phyloP scores from a whole-genome alignment of 2,113 vertebrate species.

The Xiphophorus hellerii region DNA sequence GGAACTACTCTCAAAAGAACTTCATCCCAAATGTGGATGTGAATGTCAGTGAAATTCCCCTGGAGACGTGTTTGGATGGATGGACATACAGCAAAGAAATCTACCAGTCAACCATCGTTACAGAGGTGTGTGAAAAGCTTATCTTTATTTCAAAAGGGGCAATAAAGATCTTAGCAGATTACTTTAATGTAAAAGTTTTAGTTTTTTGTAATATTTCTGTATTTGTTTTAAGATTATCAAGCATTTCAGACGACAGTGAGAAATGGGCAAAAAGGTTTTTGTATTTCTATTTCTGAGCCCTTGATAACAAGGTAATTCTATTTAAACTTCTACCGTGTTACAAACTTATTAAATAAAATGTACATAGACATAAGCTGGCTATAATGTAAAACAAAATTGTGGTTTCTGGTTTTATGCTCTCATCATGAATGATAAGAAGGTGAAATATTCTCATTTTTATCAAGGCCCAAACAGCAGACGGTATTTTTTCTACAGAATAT shows the following conservation, averaged over 20 bases:
- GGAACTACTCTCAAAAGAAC: slow-evolving; percentile 52
- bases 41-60: slow-evolving; percentile 65
- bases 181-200: no score
- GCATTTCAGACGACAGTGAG: no score
- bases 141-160: not conserved
- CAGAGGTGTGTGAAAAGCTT: slow-evolving; percentile 61
- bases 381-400: not conserved
- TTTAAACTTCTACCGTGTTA: no score
- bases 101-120: slow-evolving; percentile 77
- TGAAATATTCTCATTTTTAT: no score
- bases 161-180: no score
- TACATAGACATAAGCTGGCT: not conserved
- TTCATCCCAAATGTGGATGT: slow-evolving; percentile 60
- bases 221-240: no score
- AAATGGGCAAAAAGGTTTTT: no score
- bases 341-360: no score
- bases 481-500: not conserved
- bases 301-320: no score
- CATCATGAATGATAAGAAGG: not conserved
- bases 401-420: not conserved
- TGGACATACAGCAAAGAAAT: slow-evolving; percentile 74
- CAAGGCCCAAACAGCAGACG: not conserved
- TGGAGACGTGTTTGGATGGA: slow-evolving; percentile 72
- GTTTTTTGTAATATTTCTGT: no score
- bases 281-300: no score